Conservation (phyloP, 2,797 vertebrate species). For the Myoxocephalus aenaeus region DNA sequence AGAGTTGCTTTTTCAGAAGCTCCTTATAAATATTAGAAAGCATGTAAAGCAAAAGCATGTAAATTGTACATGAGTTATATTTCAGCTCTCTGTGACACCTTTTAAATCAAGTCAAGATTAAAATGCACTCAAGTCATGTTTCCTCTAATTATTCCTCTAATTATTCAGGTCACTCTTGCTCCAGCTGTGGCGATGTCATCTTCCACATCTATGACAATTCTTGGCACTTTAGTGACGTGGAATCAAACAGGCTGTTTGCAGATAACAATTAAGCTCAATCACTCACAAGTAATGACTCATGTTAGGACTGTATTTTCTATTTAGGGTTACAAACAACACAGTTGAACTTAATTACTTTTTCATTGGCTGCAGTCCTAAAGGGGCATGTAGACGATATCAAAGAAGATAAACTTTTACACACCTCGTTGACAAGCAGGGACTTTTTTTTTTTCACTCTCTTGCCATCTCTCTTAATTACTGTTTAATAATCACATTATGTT, state of each 20-base stretch:
- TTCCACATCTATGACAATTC: neutral
- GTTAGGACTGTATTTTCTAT: constrained; percentile 11
- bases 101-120: constrained; percentile 33
- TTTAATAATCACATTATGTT: constrained; percentile 69
- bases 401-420: constrained; percentile 65
- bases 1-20: neutral
- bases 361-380: constrained; percentile 54
- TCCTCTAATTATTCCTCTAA: no score
- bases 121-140: constrained; percentile 14
- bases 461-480: constrained; percentile 57
- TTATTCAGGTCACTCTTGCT: constrained; percentile 50
- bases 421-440: constrained; percentile 53
- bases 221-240: constrained; percentile 18
- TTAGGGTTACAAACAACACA: constrained; percentile 20
- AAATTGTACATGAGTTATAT: neutral
- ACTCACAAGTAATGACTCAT: constrained; percentile 1
- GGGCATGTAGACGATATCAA: constrained; percentile 67
- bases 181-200: constrained; percentile 34
- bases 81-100: neutral
- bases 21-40: constrained; percentile 7
- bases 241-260: constrained; percentile 11
- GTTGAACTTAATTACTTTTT: constrained; percentile 54
- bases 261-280: constrained; percentile 9
- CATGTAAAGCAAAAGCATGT: constrained; percentile 20
- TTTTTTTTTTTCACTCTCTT: constrained; percentile 31